Conservation (phyloP, 1,140 invertebrate genomes). For the Drosophila sp. region DNA sequence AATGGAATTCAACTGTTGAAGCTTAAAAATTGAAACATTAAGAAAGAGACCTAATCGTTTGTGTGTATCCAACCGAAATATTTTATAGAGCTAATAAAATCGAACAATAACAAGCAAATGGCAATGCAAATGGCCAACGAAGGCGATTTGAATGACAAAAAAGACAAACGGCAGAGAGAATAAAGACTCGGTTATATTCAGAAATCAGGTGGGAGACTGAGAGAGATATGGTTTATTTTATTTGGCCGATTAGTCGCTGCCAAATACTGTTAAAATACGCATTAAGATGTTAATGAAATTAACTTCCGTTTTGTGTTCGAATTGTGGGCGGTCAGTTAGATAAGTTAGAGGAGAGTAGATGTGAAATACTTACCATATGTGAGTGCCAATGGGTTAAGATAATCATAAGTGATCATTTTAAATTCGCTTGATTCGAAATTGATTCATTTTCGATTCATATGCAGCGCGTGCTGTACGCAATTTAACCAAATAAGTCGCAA, state of each 20-base stretch:
- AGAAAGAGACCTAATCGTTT: constrained; percentile 66
- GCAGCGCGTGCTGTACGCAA: constrained; percentile 61
- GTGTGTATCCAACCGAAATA: constrained; percentile 66
- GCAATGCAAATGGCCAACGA: constrained; percentile 59
- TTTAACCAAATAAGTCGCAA: constrained; percentile 71
- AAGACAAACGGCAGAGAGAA: constrained; percentile 33
- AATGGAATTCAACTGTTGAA: constrained; percentile 23
- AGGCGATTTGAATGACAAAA: constrained; percentile 71
- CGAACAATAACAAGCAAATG: constrained; percentile 27
- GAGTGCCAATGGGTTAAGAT: constrained; percentile 1
- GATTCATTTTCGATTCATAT: constrained; percentile 19
- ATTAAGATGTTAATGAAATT: constrained; percentile 54
- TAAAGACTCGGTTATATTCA: constrained; percentile 18
- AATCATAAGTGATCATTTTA: constrained; percentile 15
- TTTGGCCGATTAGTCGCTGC: constrained; percentile 63
- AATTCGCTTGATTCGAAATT: neutral
- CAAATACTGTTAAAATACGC: constrained; percentile 55
- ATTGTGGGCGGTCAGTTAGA: constrained; percentile 28
- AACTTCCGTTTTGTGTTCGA: constrained; percentile 56
- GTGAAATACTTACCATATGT: too few relatives aligned
- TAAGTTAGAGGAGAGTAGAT: neutral
- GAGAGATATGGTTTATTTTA: constrained; percentile 67
- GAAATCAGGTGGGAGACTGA: constrained; percentile 24
- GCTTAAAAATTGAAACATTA: constrained; percentile 63
- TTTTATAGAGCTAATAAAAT: constrained; percentile 64